Conservation (phyloP, 1,140 invertebrate genomes). For the Zaprionus capensis region DNA sequence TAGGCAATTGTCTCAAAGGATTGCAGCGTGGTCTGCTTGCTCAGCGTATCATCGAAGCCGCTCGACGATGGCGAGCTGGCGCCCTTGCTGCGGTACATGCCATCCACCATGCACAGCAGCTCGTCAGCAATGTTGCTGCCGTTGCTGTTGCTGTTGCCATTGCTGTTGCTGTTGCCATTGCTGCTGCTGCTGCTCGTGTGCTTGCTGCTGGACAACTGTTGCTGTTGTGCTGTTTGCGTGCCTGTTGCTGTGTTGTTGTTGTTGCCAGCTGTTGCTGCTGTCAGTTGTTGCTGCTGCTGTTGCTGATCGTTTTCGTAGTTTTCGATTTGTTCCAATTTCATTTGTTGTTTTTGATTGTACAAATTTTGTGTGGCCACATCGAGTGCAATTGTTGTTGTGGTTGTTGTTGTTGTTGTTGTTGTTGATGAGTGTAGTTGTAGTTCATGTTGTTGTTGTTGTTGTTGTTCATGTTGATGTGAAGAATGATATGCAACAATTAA, state of each 20-base stretch:
- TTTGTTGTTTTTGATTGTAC: conserved; percentile 83
- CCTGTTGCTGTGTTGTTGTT: conserved; percentile 26
- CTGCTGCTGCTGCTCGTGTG: conserved; percentile 39
- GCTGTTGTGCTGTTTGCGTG: conserved; percentile 60
- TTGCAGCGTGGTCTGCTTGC: conserved; percentile 65
- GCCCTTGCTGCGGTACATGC: conserved; percentile 65
- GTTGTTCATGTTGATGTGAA: conserved; percentile 80
- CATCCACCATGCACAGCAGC: conserved; percentile 64
- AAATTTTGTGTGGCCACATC: conserved; percentile 82
- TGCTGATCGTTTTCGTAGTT: conserved; percentile 79
- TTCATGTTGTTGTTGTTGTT: conserved; percentile 50
- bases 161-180: conserved; percentile 21
- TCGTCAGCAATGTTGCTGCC: conserved; percentile 60
- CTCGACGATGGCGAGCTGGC: conserved; percentile 73
- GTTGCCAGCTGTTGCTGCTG: conserved; percentile 35
- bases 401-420: conserved; percentile 51
- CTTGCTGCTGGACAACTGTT: conserved; percentile 59
- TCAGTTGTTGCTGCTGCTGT: conserved; percentile 48
- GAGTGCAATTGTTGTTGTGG: conserved; percentile 63
- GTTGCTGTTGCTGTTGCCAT: conserved; percentile 34
- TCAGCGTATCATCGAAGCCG: conserved; percentile 71
- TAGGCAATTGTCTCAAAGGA: conserved; percentile 79
- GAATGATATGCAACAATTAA: conserved; percentile 84
- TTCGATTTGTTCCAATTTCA: conserved; percentile 83
- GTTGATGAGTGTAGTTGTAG: conserved; percentile 52